Evolutionary conservation across 2,113 vertebrate species (phyloP), one percentile per base, ranked within the genome.

Genomic region (Sceloporus tristichus): DNA sequence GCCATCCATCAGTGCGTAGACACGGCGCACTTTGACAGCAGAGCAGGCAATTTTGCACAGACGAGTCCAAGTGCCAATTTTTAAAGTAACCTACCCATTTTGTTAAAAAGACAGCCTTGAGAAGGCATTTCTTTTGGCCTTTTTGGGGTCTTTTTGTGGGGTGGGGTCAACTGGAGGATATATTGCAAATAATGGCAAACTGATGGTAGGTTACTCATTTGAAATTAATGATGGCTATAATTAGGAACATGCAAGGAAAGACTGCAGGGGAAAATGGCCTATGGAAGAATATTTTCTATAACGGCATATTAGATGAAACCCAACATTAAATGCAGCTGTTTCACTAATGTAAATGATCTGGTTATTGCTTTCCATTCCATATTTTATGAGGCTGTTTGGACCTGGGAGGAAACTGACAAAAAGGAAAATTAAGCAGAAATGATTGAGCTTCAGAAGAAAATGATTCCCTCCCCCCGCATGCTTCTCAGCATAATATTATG

Each of bases 181-280:
- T 89, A 80, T 89, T 85, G 87, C 76, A 94, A 95, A 90, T 89
- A 92, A 3, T n/a, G 87, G 92, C 82, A 85, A 91, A 95, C 81
- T 94, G 89, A 94, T 93, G 87, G 82, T 82, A 85, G 85, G 80
- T 92, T 91, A 94, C 90, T 95, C 78, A 75, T 95, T 77, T 95
- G 96, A 95, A 96, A 94, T 96, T 94, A 95, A 96, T 95, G 94
- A 93, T 90, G 82, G 88, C 82, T 79, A 56, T 95, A 95, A 96
- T 95, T 95, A 95, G 90, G 68, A 96, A 95, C 91, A 93, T 93
- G 87, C 81, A 90, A 85, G 92, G 90, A 94, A 95, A 94, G 93
- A 93, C 90, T 53, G 9, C 21, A 14, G 34, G 34, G 21, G 23
- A 9, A 10, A 9, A 95, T 95, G 91, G 91, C 90, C 90, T 90